Percentiles rank a stretch among this genome's conserved stretches.
Evolutionary conservation across 2,888 invertebrate species (phyloP).

Genomic region (Drosophila nr. medialis): DNA sequence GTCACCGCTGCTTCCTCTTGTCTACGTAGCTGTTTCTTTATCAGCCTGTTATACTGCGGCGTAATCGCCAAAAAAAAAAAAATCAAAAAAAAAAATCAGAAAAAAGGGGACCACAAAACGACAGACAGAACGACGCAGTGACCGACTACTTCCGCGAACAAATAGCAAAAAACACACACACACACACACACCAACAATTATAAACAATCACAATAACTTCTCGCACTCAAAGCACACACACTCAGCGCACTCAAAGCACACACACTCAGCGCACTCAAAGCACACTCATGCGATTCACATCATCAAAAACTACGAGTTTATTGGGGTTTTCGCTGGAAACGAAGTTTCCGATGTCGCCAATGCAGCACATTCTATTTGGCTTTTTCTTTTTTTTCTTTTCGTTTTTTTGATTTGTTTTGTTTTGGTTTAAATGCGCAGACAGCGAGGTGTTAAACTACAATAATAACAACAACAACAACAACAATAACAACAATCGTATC

Average conservation of each 20-base stretch:
- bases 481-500: conserved; percentile 31
- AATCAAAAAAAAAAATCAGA: not conserved
- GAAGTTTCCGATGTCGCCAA: conserved; percentile 58
- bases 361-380: conserved; percentile 55
- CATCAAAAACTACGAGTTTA: conserved; percentile 27
- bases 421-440: conserved; percentile 42
- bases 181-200: conserved; percentile 27
- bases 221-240: conserved; percentile 7
- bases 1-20: conserved; percentile 15
- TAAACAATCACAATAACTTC: conserved; percentile 46
- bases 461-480: conserved; percentile 27
- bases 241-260: conserved; percentile 2
- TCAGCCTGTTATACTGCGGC: conserved; percentile 41
- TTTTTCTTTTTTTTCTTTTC: conserved; percentile 2
- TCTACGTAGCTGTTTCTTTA: conserved; percentile 42
- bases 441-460: conserved; percentile 57
- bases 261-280: not conserved
- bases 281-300: conserved; percentile 8
- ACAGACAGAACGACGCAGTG: conserved; percentile 6
- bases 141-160: conserved; percentile 61
- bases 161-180: conserved; percentile 11
- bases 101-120: conserved; percentile 5
- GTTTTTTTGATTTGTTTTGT: conserved; percentile 6
- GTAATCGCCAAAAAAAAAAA: conserved; percentile 56
- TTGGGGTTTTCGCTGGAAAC: conserved; percentile 32